Conservation (phyloP, 2,888 invertebrate genomes). For the Drosophila mercatorum region DNA sequence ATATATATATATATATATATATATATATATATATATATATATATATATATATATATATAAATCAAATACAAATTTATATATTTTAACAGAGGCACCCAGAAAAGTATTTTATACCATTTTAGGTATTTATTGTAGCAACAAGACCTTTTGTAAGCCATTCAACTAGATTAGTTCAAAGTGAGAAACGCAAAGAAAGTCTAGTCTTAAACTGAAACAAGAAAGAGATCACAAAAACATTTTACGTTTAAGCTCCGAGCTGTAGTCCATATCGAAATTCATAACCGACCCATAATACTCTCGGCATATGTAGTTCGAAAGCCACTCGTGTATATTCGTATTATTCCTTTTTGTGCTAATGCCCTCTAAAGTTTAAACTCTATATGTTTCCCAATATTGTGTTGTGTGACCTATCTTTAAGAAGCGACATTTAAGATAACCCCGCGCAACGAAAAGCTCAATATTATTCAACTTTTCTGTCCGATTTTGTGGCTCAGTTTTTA, state of each 20-base stretch:
- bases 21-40: conserved; percentile 5
- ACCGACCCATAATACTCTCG: conserved; percentile 11
- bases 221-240: conserved; percentile 14
- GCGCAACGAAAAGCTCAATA: conserved; percentile 29
- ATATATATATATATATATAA: conserved; percentile 42
- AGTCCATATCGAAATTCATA: conserved; percentile 1
- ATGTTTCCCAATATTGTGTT: conserved; percentile 47
- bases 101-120: conserved; percentile 75
- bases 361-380: conserved; percentile 23
- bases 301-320: conserved; percentile 15
- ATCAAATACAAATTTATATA: conserved; percentile 39
- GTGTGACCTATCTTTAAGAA: conserved; percentile 40
- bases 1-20: conserved; percentile 28
- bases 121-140: conserved; percentile 58
- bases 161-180: conserved; percentile 31
- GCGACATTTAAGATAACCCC: conserved; percentile 23
- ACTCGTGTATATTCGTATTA: conserved; percentile 34
- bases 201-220: conserved; percentile 46
- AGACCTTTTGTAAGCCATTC: conserved; percentile 55
- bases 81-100: conserved; percentile 64
- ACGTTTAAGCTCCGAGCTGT: conserved; percentile 25
- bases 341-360: conserved; percentile 35
- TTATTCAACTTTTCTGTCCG: conserved; percentile 8
- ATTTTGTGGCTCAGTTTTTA: conserved; percentile 11
- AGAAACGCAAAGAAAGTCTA: conserved; percentile 53